Evolutionary conservation across 2,797 vertebrate genomes (phyloP).

Genomic region (Basileuterus tristriatus): DNA sequence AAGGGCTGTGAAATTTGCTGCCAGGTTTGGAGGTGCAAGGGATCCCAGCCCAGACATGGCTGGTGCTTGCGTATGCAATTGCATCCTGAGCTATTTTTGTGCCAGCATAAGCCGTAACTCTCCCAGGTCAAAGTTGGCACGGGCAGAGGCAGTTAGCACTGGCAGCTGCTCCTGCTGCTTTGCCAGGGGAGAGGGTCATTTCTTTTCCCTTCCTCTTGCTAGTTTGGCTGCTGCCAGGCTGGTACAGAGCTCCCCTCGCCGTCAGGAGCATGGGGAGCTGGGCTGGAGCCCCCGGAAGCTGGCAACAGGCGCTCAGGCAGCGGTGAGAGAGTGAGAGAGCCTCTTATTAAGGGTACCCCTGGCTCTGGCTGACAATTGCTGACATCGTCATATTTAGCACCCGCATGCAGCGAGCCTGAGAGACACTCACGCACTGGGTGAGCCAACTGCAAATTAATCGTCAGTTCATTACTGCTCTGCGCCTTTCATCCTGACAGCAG

Average conservation of each 20-base stretch:
- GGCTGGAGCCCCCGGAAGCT: neutral
- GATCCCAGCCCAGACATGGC: neutral
- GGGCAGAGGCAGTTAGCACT: conserved; percentile 5
- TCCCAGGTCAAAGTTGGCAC: conserved; percentile 42
- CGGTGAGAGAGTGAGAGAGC: conserved; percentile 2
- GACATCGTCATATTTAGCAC: conserved; percentile 70
- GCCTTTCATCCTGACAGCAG: conserved; percentile 68
- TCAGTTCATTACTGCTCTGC: conserved; percentile 67
- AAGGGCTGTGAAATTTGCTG: neutral
- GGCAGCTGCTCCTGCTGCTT: conserved; percentile 33
- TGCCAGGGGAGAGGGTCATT: conserved; percentile 8
- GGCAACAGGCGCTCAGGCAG: neutral
- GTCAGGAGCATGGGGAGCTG: neutral
- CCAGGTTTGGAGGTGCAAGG: neutral
- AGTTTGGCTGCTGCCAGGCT: neutral
- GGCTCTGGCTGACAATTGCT: conserved; percentile 67
- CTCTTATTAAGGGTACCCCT: conserved; percentile 60
- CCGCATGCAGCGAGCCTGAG: conserved; percentile 64
- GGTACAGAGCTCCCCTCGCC: neutral
- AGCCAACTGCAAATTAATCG: conserved; percentile 71
- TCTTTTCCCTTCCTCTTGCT: conserved; percentile 22
- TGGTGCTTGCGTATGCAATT: neutral
- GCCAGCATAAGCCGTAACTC: neutral
- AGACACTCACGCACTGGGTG: conserved; percentile 43
- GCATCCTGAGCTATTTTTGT: neutral